A percentile compares a stretch with the other conserved stretches of the same genome.
These are phyloP conservation scores for Enteromius radiatus DNA, from an alignment of 2,797 vertebrate genomes.

Conservation along the genomic window DNA sequence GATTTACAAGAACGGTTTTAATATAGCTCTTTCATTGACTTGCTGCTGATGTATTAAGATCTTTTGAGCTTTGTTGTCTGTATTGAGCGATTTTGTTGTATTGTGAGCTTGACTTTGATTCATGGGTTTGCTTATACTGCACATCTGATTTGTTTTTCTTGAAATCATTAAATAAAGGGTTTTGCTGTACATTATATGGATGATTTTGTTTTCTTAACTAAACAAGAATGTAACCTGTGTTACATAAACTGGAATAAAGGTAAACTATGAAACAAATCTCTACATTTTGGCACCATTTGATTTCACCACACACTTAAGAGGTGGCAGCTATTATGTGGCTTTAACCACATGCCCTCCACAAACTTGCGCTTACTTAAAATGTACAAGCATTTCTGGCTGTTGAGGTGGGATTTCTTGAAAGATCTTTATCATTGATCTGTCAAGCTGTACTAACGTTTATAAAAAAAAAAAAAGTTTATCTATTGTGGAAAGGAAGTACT, in stretches of 20 bases:
- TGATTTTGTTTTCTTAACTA: background rate
- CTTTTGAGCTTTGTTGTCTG: slow-evolving; percentile 66
- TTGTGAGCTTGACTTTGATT: slow-evolving; percentile 70
- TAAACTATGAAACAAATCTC: background rate
- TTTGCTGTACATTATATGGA: slow-evolving; percentile 41
- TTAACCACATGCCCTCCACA: background rate
- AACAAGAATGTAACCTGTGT: background rate
- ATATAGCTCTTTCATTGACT: slow-evolving; percentile 69
- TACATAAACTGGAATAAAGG: background rate
- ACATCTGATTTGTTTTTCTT: slow-evolving; percentile 74
- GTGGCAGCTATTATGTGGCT: background rate
- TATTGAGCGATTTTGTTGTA: slow-evolving; percentile 63
- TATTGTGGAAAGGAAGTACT: background rate
- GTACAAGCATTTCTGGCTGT: background rate
- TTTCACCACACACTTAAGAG: background rate
- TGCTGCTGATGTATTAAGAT: slow-evolving; percentile 70
- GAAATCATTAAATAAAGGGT: slow-evolving; percentile 75
- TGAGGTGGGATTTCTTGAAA: background rate
- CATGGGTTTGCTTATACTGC: slow-evolving; percentile 71
- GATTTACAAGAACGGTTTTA: slow-evolving; percentile 75
- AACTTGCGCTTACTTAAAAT: background rate
- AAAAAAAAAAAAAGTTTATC: background rate
- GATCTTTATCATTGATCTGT: background rate
- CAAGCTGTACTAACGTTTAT: background rate
- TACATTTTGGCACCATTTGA: background rate